Base-by-base conservation (phyloP, 2,113 vertebrate species). In the Syngnathus floridae region DNA sequence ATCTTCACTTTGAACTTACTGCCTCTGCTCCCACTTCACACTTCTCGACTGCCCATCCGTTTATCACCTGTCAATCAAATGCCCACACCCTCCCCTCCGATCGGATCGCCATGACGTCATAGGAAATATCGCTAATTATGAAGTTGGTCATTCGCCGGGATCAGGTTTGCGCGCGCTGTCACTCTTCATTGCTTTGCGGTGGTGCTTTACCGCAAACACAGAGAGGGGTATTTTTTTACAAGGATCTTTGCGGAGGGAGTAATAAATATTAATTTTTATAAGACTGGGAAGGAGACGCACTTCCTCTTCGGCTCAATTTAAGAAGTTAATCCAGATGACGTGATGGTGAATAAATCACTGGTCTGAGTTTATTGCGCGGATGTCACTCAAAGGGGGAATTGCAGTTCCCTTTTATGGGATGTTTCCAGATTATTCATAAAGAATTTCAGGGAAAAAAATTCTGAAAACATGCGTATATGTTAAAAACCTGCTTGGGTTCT, bases 41-140 rank as follows among this genome's bases (percentile, higher is more conserved):
- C 72, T 45, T 63, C 70, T 71, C 36, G 64, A 35, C 64, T 74
- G 71, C 67, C 35, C 62, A 49, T 45, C 49, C 72, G 71, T 62
- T 65, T 64, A 78, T 60, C 67, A 71, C 67, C 63, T 70, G 71
- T 78, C 77, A 78, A 62, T 82, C 78, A 80, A 64, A 75, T 57
- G 9, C 38, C 63, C 74, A 67, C 56, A 69, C 37, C 17, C 38
- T 51, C 74, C 70, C 52, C 51, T 75, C 49, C 67, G 64, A 10
- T 8, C 14, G 21, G 16, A 45, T 68, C 16, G 46, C 75, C 70
- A 35, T 17, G 8, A 5, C 41, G 73, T 82, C 77, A 71, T 55
- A 43, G 82, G 77, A 86, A 79, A 83, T 83, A 64, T 80, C 81
- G 31, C 38, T 60, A 73, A 46, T 64, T 72, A 59, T 66, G 79